Evolutionary conservation across 2,113 vertebrate genomes (phyloP).

Genomic region (cat (Felis catus)): F.catus_Fca126_mat1.0 CM031414.1:69589501-69590000

Average conservation of each 20-base stretch:
- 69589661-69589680: neutral
- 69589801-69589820: slow-evolving; percentile 87
- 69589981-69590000: slow-evolving; percentile 99
- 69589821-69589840: slow-evolving; percentile 80
- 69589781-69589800: neutral
- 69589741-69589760: neutral
- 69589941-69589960: slow-evolving; percentile 99
- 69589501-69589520: slow-evolving; percentile 47
- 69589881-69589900: slow-evolving; percentile 77
- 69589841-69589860: slow-evolving; percentile 76
- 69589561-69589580: slow-evolving; percentile 2
- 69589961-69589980: slow-evolving; percentile 99
- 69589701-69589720: neutral
- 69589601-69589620: neutral
- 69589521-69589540: slow-evolving; percentile 2
- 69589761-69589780: neutral
- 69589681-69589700: neutral
- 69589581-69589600: neutral
- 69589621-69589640: neutral
- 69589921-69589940: slow-evolving; percentile 94
- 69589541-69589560: neutral
- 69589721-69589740: neutral
- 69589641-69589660: neutral
- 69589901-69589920: slow-evolving; percentile 86
- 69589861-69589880: slow-evolving; percentile 72